Conservation (phyloP, 2,113 vertebrate species). For the rabbit (Oryctolagus cuniculus) region mOryCun1.1 NC_091432.1:143259501-143260000, state of each 20-base stretch:
- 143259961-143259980: conserved; percentile 1
- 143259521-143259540: conserved; percentile 58
- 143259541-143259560: conserved; percentile 62
- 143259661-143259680: not conserved
- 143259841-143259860: not conserved
- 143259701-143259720: conserved; percentile 8
- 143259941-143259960: not conserved
- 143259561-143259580: conserved; percentile 41
- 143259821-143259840: not conserved
- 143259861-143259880: not conserved
- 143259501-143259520: not conserved
- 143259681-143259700: conserved; percentile 18
- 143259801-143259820: not conserved
- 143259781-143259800: not conserved
- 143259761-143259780: not conserved
- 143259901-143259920: not conserved
- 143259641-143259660: conserved; percentile 48
- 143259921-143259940: not conserved
- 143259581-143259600: conserved; percentile 36
- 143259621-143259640: not conserved
- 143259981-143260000: not conserved
- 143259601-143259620: conserved; percentile 66
- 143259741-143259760: conserved; percentile 26
- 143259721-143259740: not conserved
- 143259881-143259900: not conserved